Conservation (phyloP, 2,113 vertebrate genomes). For the Eubucco bourcierii region DNA sequence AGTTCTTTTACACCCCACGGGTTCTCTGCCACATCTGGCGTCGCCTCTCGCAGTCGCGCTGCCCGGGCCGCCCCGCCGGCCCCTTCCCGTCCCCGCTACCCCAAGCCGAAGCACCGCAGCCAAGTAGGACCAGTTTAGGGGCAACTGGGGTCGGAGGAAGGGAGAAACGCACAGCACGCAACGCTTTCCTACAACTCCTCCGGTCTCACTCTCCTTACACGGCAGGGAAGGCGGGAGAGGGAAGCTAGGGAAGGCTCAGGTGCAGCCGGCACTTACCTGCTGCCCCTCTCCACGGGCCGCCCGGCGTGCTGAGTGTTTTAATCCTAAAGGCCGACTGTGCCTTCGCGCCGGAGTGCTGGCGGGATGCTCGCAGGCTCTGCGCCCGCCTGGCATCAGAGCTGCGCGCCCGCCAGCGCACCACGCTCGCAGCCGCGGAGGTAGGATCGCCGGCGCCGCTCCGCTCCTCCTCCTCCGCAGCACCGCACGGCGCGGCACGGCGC, state of each 20-base stretch:
- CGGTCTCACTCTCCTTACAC: not conserved
- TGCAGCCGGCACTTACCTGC: slow-evolving; percentile 56
- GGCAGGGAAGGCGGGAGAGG: not conserved
- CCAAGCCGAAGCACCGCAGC: not conserved
- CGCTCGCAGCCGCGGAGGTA: slow-evolving; percentile 4
- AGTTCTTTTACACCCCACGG: not conserved
- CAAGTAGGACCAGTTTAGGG: not conserved
- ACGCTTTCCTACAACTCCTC: not conserved
- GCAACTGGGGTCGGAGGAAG: too few relatives aligned
- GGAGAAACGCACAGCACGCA: not conserved
- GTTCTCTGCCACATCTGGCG: not conserved
- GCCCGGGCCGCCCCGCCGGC: not conserved
- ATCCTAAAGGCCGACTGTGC: slow-evolving; percentile 36
- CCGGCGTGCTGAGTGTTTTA: slow-evolving; percentile 23
- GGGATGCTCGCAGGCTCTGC: not conserved
- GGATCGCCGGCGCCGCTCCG: not conserved
- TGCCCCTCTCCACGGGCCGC: not conserved
- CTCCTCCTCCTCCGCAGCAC: not conserved
- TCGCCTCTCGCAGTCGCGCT: not conserved
- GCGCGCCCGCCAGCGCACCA: slow-evolving; percentile 17
- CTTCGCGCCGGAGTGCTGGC: not conserved
- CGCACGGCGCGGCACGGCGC: not conserved
- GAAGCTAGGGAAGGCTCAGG: not conserved
- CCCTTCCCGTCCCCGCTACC: not conserved
- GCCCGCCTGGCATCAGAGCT: slow-evolving; percentile 21